Conservation (phyloP, 1,140 invertebrate genomes). For the Drosophila kohkoa region DNA sequence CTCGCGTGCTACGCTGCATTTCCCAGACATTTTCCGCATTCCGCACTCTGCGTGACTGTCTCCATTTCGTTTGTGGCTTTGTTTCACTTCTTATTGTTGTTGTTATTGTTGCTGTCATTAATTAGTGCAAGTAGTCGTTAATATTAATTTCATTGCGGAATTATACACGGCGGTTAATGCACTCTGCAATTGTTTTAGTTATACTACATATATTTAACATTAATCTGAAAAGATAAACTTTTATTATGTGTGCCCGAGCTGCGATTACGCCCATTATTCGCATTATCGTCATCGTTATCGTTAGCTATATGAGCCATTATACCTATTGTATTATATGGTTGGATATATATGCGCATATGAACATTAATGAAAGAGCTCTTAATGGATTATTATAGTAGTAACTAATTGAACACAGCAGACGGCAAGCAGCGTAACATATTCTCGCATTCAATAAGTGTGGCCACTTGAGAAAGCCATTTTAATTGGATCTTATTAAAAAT, state of each 20-base stretch:
- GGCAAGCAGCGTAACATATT: background rate
- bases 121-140: conserved; percentile 69
- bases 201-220: conserved; percentile 1
- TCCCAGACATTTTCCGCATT: conserved; percentile 58
- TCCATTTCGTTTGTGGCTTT: conserved; percentile 42
- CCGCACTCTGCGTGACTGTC: conserved; percentile 66
- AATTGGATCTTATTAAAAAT: conserved; percentile 14
- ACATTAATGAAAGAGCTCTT: conserved; percentile 8
- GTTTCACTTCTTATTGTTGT: conserved; percentile 39
- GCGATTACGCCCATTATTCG: conserved; percentile 37
- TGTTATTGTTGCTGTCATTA: conserved; percentile 42
- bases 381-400: conserved; percentile 26
- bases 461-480: conserved; percentile 18
- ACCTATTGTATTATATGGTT: too few relatives aligned
- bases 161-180: conserved; percentile 77
- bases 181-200: conserved; percentile 56
- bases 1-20: conserved; percentile 57
- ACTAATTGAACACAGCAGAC: conserved; percentile 8
- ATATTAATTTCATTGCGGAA: conserved; percentile 74
- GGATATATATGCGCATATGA: background rate
- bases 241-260: conserved; percentile 43
- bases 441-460: background rate
- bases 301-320: conserved; percentile 34
- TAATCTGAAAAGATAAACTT: conserved; percentile 43
- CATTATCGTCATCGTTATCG: conserved; percentile 35